Evolutionary conservation across 2,888 invertebrate genomes (phyloP).

Genomic region (Drepana falcataria): DNA sequence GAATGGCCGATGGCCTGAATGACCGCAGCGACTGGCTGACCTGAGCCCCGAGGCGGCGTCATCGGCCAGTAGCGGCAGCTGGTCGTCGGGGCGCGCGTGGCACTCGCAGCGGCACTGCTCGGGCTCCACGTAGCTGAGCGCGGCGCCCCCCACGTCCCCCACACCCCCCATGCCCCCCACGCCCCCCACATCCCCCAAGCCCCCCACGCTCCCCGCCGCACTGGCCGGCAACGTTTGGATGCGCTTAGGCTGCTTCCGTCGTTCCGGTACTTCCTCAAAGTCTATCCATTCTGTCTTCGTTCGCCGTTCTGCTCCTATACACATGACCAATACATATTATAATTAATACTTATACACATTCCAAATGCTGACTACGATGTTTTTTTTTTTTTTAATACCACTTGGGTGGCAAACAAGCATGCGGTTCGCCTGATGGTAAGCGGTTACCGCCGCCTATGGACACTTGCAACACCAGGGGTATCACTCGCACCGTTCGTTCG

Average conservation of each 20-base stretch:
- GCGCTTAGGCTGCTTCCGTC: constrained; percentile 87
- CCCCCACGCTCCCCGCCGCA: too few species aligned
- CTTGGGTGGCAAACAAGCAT: too few species aligned
- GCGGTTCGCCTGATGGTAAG: too few species aligned
- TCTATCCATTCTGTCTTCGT: constrained; percentile 86
- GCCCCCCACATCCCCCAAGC: constrained; percentile 65
- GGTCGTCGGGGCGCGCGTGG: constrained; percentile 76
- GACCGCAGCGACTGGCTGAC: constrained; percentile 50
- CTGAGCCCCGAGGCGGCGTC: too few species aligned
- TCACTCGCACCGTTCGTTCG: too few species aligned
- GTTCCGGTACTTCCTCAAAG: constrained; percentile 91
- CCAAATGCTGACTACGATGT: too few species aligned
- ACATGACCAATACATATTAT: too few species aligned
- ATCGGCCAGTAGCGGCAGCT: too few species aligned
- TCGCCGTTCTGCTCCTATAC: constrained; percentile 32
- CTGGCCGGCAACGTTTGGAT: constrained; percentile 90
- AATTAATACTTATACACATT: too few species aligned
- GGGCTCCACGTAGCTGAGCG: constrained; percentile 88
- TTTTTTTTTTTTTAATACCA: too few species aligned
- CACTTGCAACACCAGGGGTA: too few species aligned
- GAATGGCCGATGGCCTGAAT: constrained; percentile 30
- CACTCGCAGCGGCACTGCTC: constrained; percentile 94
- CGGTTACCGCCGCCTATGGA: too few species aligned
- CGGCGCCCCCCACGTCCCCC: constrained; percentile 46
- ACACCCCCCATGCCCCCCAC: constrained; percentile 52